These are phyloP conservation scores for Alfaro cultratus DNA, from an alignment of 2,797 vertebrate species.

Conservation along the genomic window DNA sequence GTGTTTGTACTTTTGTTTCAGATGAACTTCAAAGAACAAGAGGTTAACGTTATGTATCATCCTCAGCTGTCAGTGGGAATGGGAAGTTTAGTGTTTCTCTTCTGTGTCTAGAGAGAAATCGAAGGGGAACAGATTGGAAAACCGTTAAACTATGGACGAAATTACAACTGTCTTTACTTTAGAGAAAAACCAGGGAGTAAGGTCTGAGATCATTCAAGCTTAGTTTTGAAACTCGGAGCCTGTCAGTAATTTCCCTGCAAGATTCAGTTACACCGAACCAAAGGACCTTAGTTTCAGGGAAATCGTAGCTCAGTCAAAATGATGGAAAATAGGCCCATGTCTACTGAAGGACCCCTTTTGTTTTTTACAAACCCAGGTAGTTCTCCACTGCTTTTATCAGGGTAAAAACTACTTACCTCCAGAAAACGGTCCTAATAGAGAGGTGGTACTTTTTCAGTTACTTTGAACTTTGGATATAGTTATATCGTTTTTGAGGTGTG, in stretches of 20 bases:
- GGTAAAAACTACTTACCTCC: neutral
- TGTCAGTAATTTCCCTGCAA: neutral
- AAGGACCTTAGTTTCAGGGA: neutral
- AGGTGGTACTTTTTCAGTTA: neutral
- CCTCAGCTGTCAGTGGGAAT: slow-evolving; percentile 22
- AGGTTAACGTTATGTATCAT: slow-evolving; percentile 18
- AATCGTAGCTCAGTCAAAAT: neutral
- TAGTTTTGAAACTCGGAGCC: neutral
- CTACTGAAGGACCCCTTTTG: neutral
- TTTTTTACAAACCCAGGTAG: neutral
- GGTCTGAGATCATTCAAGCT: neutral
- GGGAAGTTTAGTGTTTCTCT: slow-evolving; percentile 10
- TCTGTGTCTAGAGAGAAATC: slow-evolving; percentile 28
- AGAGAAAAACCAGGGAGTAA: neutral
- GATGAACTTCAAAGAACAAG: slow-evolving; percentile 42
- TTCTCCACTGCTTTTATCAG: neutral
- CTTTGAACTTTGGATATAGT: neutral
- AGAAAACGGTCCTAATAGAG: neutral
- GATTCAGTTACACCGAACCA: slow-evolving; percentile 1
- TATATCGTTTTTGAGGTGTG: neutral
- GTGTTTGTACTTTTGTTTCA: slow-evolving; percentile 16
- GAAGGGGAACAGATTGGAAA: slow-evolving; percentile 8
- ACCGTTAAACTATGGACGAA: neutral
- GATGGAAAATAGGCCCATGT: neutral
- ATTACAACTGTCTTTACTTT: neutral